These are phyloP conservation scores for Puffinus mauretanicus DNA, from an alignment of 2,113 vertebrate species.

Conservation along the genomic window DNA sequence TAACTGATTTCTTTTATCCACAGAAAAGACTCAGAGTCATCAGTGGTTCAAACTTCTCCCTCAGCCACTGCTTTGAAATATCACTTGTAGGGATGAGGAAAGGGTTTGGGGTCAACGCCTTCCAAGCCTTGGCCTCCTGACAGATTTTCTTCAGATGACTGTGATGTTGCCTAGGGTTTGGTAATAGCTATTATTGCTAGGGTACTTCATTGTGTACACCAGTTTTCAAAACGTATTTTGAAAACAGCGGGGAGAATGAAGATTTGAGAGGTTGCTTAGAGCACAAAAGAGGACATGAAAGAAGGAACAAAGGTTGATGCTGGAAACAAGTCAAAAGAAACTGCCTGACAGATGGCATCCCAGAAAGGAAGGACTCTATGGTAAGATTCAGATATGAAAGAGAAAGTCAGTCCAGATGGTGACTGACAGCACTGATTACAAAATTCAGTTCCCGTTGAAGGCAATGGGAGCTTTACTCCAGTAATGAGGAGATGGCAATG, in stretches of 20 bases:
- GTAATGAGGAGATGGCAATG: neutral
- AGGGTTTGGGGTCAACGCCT: neutral
- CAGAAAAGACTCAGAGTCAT: neutral
- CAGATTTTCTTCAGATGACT: neutral
- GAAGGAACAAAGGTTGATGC: conserved; percentile 24
- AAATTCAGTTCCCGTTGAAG: neutral
- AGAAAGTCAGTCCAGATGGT: conserved; percentile 36
- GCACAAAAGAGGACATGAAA: conserved; percentile 19
- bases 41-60: neutral
- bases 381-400: neutral
- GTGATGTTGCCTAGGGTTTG: neutral
- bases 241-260: neutral
- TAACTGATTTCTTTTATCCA: neutral
- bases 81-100: neutral
- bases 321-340: conserved; percentile 50
- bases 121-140: neutral
- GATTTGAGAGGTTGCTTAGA: neutral
- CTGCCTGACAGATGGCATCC: conserved; percentile 42
- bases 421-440: conserved; percentile 56
- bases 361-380: conserved; percentile 5
- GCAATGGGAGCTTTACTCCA: neutral
- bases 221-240: neutral
- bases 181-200: neutral
- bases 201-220: neutral
- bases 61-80: neutral